Base-by-base conservation (phyloP, 2,113 vertebrate genomes). In the Dasyornis broadbenti region DNA sequence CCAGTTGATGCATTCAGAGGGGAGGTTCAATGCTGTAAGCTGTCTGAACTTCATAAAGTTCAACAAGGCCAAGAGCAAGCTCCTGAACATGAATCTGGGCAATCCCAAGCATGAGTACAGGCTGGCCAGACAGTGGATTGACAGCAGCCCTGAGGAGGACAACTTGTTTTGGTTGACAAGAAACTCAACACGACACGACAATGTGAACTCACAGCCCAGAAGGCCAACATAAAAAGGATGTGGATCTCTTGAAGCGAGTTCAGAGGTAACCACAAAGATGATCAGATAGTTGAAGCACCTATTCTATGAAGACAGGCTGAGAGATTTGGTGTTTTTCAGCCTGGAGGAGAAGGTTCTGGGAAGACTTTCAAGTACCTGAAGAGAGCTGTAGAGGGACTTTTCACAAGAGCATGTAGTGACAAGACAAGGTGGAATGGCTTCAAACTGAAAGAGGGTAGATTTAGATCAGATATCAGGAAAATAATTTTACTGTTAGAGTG, bases 141-240 rank as follows among this genome's bases (percentile, higher is more conserved):
- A 40, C 53, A 45, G 24, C n/a, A 53, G 13, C 7, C 61, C 1
- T 2, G 45, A 60, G 20, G 6, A 82, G 33, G 23, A 37, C 3
- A 33, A 20, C 12, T 65, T 33, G 10, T 21, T 16, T 16, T 24
- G 8, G 5, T 37, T 30, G 45, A 30, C 44, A 82, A 52, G 37
- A 66, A 66, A 30, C 28, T 59, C 60, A 44, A 33, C 10, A 3
- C 45, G 19, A n/a, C 13, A 19, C 1, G 3, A 20, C 14, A 24
- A 10, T 8, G n/a, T 39, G 33, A 39, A 44, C 28, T 53, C 0
- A 0, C 23, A 50, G 7, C 19, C 13, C 39, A 39, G 28, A 30
- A 52, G 60, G 13, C 1, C 28, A n/a, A 13, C 9, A 5, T n/a
- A n/a, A 60, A 37, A 57, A 73, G 19, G 15, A 24, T 17, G 11